Conservation (phyloP, 2,888 invertebrate genomes). For the Odontothrips loti region DNA sequence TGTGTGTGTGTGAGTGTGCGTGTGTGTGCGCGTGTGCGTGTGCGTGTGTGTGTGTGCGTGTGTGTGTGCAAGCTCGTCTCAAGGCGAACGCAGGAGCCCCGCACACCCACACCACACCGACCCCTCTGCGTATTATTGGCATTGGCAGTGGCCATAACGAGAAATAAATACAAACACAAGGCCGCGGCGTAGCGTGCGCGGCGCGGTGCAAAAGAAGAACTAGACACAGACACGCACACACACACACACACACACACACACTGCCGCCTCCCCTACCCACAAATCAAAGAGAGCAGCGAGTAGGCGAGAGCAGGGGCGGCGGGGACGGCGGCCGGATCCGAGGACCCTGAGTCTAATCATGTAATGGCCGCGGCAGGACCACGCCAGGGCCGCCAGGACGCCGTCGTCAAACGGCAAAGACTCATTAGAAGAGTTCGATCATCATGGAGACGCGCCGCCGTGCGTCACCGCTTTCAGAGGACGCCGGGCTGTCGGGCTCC, state of each 20-base stretch:
- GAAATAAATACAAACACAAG: background rate
- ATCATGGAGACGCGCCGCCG: too few species aligned
- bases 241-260: background rate
- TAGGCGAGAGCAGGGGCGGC: too few species aligned
- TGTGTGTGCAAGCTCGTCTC: background rate
- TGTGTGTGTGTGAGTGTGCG: background rate
- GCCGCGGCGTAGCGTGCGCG: background rate
- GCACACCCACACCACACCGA: background rate
- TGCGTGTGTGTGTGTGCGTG: background rate
- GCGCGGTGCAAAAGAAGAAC: background rate
- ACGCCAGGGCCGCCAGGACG: too few species aligned
- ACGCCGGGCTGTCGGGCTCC: too few species aligned
- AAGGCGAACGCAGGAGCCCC: too few species aligned
- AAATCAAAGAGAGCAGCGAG: background rate
- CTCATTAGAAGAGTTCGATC: too few species aligned
- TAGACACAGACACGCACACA: background rate
- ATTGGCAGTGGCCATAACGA: conserved; percentile 6
- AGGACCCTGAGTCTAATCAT: background rate
- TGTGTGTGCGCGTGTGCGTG: background rate
- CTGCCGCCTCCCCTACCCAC: background rate
- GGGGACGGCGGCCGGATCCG: too few species aligned
- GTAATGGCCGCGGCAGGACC: background rate
- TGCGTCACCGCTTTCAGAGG: too few species aligned
- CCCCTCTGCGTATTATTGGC: background rate
- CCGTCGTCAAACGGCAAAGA: too few species aligned